Base-by-base conservation (phyloP, 1,140 invertebrate genomes). In the Penaeus vannamei region DNA sequence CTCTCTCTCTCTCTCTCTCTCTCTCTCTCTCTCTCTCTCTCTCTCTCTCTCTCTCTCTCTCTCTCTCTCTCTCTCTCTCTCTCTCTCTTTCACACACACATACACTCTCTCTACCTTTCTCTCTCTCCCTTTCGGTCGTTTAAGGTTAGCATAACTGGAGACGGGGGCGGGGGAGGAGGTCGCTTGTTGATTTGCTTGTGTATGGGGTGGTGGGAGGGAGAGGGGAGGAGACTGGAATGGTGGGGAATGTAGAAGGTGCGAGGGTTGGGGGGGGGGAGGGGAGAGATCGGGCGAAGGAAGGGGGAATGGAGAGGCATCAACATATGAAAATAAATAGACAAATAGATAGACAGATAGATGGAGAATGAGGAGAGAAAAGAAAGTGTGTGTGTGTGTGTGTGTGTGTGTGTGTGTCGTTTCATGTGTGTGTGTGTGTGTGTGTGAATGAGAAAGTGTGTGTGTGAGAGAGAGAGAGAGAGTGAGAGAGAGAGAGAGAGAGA, bases 1-100 rank as follows among this genome's bases (percentile, higher is more conserved):
- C 59, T 81, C 79, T 81, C 79, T 81, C 36, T 81, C 79, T 81
- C 79, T 46, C 36, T 46, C 79, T 81, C 79, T 46, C 36, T 53
- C 36, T 19, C 53, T 36, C n/a, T 36, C 46, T 7, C 29, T 10
- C 26, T 29, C 76, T 77, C 76, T 32, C 32, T 36, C 76, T 82
- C 42, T 17, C n/a, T 46, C 53, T 82, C 42, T 42, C 36, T 82
- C 53, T 60, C 23, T 8, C 10, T 53, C 10, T 5, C 59, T 36
- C 59, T 81, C 79, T 81, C 79, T 81, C 36, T 81, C 79, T 81
- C 79, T 46, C 36, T 46, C 79, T 81, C 79, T 46, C 36, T 53
- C 36, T 19, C 53, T 36, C n/a, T 36, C 46, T 7, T n/a, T n/a
- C n/a, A n/a, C n/a, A n/a, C n/a, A n/a, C n/a, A n/a, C n/a, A n/a